Evolutionary conservation across 2,888 invertebrate genomes (phyloP), one percentile per base, ranked within the genome.

Genomic region (Entomobrya multifasciata): DNA sequence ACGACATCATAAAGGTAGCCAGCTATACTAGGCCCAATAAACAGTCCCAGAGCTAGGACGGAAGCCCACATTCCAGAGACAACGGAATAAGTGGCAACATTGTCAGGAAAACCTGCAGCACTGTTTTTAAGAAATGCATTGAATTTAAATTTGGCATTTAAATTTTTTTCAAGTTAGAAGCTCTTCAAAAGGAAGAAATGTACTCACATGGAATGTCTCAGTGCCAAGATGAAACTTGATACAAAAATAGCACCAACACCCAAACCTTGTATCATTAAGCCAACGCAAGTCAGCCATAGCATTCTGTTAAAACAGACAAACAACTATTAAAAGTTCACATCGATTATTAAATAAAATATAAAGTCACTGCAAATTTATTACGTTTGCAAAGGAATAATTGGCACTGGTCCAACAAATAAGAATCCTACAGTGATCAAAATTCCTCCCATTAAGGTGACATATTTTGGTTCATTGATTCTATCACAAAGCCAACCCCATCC

Each of bases 1-100:
- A 84, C 80, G 11, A n/a, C 0, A 17, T 89, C 89, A 15, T 60
- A 79, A 0, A 89, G 67, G 4, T 81, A 70, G 5, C 88, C 88
- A 27, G 89, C 85, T 20, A 81, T 44, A 55, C 72, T 65, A 0
- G 96, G 96, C n/a, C 96, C 96, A 74, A 96, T 95, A 92, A 96
- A 96, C 0, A 96, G 96, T 0, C 98, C 98, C 13, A 97, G 93
- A 0, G 97, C 97, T 91, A 97, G 97, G 0, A 96, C 95, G 0
- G 97, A 97, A 0, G 97, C 97, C 96, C 97, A 98, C 91, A 98
- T 94, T 0, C 97, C 97, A 0, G 97, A 97, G 13, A 97, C 96
- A 52, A 97, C 93, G 0, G 97, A 97, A 92, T 97, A 97, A 0
- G 97, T 97, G 92, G 97, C 96, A 89, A 97, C 94, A 87, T 95